Percentiles rank a stretch among this genome's conserved stretches.
phyloP scores from a whole-genome alignment of 1,140 invertebrate species.

The Oppia nitens region DNA sequence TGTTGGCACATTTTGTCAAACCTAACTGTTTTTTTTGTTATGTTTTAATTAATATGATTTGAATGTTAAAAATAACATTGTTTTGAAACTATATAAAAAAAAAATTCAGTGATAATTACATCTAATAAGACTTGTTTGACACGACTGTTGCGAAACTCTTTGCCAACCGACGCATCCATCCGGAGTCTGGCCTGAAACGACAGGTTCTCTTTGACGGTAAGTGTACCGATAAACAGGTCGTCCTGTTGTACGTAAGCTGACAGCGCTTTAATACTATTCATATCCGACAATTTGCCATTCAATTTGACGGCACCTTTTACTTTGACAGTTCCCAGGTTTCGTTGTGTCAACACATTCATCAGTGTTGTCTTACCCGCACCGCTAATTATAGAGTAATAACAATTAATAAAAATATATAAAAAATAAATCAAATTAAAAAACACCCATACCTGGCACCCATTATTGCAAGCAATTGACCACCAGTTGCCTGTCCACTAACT shows the following conservation, averaged over 20 bases:
- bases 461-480: slow-evolving; percentile 73
- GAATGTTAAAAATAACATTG: too few relatives aligned
- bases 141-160: slow-evolving; percentile 51
- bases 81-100: too few relatives aligned
- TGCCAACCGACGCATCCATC: slow-evolving; percentile 66
- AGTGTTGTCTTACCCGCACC: slow-evolving; percentile 92
- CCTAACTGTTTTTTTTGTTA: too few relatives aligned
- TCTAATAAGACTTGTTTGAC: slow-evolving; percentile 90
- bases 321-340: slow-evolving; percentile 45
- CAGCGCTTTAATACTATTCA: slow-evolving; percentile 47
- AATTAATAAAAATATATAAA: neutral
- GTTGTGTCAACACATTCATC: slow-evolving; percentile 70
- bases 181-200: slow-evolving; percentile 71
- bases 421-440: neutral
- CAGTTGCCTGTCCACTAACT: slow-evolving; percentile 69
- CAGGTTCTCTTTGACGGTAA: slow-evolving; percentile 80
- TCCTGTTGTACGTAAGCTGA: slow-evolving; percentile 92
- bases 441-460: slow-evolving; percentile 49
- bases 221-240: slow-evolving; percentile 76
- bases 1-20: too few relatives aligned
- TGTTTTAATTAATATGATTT: too few relatives aligned
- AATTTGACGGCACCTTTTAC: slow-evolving; percentile 50
- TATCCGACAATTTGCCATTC: slow-evolving; percentile 26
- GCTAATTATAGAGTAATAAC: slow-evolving; percentile 33
- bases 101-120: too few relatives aligned